A percentile compares a stretch with the other conserved stretches of the same genome.
Conservation (phyloP, 2,113 vertebrate genomes). For the Sebastes schlegelii region DNA sequence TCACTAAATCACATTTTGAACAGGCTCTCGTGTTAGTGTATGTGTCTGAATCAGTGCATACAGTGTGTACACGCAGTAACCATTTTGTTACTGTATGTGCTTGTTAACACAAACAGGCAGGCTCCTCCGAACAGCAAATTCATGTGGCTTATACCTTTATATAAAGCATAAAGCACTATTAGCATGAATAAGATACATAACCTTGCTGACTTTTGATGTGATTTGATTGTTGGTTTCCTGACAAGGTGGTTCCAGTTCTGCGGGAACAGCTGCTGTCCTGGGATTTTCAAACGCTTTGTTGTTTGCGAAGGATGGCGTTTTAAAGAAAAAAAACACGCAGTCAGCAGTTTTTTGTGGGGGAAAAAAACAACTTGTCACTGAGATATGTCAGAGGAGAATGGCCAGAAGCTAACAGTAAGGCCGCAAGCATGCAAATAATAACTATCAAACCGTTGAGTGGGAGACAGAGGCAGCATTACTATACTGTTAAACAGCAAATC, state of each 20-base stretch:
- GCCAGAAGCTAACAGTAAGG: not conserved
- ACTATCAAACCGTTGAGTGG: not conserved
- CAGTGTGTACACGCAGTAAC: not conserved
- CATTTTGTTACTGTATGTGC: not conserved
- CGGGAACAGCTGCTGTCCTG: conserved; percentile 15
- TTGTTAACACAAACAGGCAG: conserved; percentile 16
- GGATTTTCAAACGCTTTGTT: conserved; percentile 19
- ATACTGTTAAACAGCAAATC: not conserved
- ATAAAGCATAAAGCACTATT: not conserved
- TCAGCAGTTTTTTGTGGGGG: conserved; percentile 4
- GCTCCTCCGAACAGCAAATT: not conserved
- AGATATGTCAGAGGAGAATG: conserved; percentile 19
- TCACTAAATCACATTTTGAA: conserved; percentile 49
- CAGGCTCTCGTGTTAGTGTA: conserved; percentile 19
- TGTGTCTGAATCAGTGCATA: conserved; percentile 8
- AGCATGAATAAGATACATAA: not conserved
- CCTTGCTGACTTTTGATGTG: not conserved
- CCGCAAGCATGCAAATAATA: conserved; percentile 7
- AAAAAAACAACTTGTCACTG: conserved; percentile 23
- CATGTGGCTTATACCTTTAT: too few relatives aligned
- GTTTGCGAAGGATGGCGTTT: conserved; percentile 24
- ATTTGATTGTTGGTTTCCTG: conserved; percentile 1
- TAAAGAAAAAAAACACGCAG: not conserved
- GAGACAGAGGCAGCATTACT: not conserved
- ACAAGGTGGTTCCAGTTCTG: conserved; percentile 6